These are phyloP conservation scores for Meriones psammophilus DNA, from an alignment of 2,797 vertebrate genomes.

Conservation along the genomic window DNA sequence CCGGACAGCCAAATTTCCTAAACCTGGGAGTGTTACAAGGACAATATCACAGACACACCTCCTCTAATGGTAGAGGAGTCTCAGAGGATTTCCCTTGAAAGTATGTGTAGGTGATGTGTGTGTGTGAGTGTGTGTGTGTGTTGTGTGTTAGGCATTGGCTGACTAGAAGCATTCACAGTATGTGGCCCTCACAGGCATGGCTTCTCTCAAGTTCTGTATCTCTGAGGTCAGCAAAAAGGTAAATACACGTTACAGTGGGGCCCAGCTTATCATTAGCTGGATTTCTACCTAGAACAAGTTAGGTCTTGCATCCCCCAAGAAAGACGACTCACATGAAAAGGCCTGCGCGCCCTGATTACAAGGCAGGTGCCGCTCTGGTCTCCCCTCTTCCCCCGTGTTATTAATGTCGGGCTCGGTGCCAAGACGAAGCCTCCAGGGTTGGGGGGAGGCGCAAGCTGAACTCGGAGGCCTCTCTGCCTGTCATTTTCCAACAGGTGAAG, in stretches of 20 bases:
- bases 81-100: conserved; percentile 43
- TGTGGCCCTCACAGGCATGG: conserved; percentile 58
- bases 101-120: neutral
- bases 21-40: neutral
- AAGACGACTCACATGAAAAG: conserved; percentile 70
- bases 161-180: conserved; percentile 56
- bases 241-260: conserved; percentile 63
- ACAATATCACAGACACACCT: neutral
- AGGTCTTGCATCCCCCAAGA: conserved; percentile 70
- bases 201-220: conserved; percentile 73
- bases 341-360: conserved; percentile 69
- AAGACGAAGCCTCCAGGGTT: conserved; percentile 46
- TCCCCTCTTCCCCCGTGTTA: conserved; percentile 49
- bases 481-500: conserved; percentile 67
- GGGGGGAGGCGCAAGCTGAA: conserved; percentile 46
- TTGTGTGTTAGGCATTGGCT: neutral
- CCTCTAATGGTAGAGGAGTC: conserved; percentile 29
- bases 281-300: conserved; percentile 74
- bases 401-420: conserved; percentile 73
- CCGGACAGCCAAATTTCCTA: conserved; percentile 1
- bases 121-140: neutral
- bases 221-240: conserved; percentile 70
- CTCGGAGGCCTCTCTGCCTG: conserved; percentile 14
- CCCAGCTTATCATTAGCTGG: conserved; percentile 67
- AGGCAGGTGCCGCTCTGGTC: conserved; percentile 68